Conservation (phyloP, 2,797 vertebrate species). For the Halcyon chelicuti region DNA sequence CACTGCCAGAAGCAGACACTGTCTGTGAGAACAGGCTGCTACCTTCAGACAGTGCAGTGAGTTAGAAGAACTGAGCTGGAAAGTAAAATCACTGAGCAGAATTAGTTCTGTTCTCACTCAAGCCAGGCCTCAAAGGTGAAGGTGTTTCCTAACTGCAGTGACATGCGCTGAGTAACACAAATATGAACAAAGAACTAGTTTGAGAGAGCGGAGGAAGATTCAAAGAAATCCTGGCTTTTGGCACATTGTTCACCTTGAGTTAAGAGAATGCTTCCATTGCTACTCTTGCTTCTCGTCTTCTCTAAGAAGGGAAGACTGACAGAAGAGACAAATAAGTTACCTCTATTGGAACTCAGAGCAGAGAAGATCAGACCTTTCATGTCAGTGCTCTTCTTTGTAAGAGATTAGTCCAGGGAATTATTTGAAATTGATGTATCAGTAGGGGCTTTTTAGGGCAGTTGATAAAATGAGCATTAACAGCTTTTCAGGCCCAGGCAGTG, state of each 20-base stretch:
- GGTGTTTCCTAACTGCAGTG: accelerated
- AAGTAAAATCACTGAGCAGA: no score
- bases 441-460: background rate
- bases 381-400: background rate
- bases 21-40: no score
- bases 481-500: accelerated
- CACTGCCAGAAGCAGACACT: no score
- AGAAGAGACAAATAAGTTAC: background rate
- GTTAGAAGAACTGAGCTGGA: no score
- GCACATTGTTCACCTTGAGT: background rate
- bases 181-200: background rate
- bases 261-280: background rate
- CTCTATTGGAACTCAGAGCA: accelerated
- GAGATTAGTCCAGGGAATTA: background rate
- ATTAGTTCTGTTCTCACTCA: no score
- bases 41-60: no score
- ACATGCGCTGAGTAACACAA: background rate
- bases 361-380: background rate
- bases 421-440: background rate
- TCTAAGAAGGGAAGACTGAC: background rate
- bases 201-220: background rate
- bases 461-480: background rate
- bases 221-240: background rate
- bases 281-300: background rate
- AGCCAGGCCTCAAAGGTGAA: background rate